Base-by-base conservation (phyloP, 2,797 vertebrate genomes). In the Falco biarmicus region DNA sequence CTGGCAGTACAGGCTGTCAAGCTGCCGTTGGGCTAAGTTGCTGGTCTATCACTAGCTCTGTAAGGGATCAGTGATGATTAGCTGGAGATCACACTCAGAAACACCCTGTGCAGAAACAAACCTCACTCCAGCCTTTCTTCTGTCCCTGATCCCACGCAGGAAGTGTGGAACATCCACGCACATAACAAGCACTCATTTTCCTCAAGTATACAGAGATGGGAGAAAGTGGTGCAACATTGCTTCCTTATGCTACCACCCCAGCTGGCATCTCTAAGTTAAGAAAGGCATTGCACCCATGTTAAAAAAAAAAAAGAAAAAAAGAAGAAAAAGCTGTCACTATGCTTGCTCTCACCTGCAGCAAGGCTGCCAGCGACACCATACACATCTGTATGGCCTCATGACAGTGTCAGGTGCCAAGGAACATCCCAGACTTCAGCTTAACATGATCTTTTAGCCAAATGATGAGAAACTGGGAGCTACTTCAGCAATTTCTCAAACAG, bases 391-490 rank as follows among this genome's bases (percentile, higher is more conserved):
- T 24, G n/a, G n/a, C n/a, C 41, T 39, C 3, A 0, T 15, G 34
- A 56, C n/a, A 77, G 11, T 5, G 10, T 34, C 56, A 54, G 51
- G 51, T 29, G 82, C 47, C 64, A 59, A 75, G 53, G 13, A 29
- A 31, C 47, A 88, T 11, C 31, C 61, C 34, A 57, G 18, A 37
- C 12, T 68, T 94, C 34, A 76, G 15, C 26, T 39, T 73, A 71
- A 65, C 17, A 11, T 37, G 39, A 8, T 73, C 6, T 47, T 75
- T 41, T 29, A 86, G 14, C 12, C 2, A 1, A 1, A 25, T 0
- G 0, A 32, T 11, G 21, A 84, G 65, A 73, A 75, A 57, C 32
- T 28, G 10, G 14, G 13, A 65, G 4, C 28, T 53, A 34, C 21
- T 79, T 78, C 63, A 61, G 32, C 22, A 63, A 20, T 66, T 66